Percentiles rank a stretch among this genome's conserved stretches.
Evolutionary conservation across 2,797 vertebrate genomes (phyloP).

Genomic region (Pempheris klunzingeri): DNA sequence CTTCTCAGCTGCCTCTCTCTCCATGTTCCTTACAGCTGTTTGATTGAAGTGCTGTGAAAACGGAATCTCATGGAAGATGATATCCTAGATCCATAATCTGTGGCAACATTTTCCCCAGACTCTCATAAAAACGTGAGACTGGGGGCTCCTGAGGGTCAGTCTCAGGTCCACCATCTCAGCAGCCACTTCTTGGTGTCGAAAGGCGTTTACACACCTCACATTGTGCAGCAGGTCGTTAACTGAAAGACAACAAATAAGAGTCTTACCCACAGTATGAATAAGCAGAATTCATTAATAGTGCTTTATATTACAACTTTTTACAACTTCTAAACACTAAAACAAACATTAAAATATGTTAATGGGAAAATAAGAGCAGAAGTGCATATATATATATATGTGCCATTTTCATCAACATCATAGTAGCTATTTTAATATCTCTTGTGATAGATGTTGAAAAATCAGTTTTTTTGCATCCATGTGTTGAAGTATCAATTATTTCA

Average conservation of each 20-base stretch:
- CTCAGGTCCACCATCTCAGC: conserved; percentile 65
- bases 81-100: conserved; percentile 65
- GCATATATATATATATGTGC: too few relatives aligned
- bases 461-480: not conserved
- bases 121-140: conserved; percentile 55
- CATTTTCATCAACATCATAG: too few relatives aligned
- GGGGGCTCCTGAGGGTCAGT: conserved; percentile 40
- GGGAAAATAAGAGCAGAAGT: not conserved
- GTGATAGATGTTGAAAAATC: not conserved
- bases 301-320: conserved; percentile 2
- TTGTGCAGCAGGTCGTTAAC: conserved; percentile 39
- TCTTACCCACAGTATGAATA: not conserved
- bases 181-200: conserved; percentile 32
- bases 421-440: too few relatives aligned
- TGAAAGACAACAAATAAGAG: conserved; percentile 57
- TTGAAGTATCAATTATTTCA: not conserved
- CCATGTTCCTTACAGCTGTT: conserved; percentile 71
- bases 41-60: conserved; percentile 42
- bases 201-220: conserved; percentile 44
- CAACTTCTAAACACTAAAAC: not conserved
- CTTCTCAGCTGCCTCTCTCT: conserved; percentile 72
- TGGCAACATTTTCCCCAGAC: conserved; percentile 62
- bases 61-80: conserved; percentile 55
- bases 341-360: not conserved
- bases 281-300: not conserved